Conservation (phyloP, 2,888 invertebrate genomes). For the Cepaea hortensis region DNA sequence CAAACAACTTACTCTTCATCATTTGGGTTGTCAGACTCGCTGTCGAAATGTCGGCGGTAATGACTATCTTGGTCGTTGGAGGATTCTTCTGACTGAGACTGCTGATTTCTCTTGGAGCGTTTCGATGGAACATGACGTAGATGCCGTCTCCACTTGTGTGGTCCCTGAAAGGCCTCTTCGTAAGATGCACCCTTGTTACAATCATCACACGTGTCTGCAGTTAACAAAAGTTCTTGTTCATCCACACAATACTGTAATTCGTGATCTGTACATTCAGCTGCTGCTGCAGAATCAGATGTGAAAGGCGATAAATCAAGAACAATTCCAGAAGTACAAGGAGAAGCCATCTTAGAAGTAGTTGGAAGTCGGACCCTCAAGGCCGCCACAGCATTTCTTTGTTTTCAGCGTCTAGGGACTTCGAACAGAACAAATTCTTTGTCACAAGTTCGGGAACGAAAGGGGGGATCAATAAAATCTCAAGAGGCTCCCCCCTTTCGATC, state of each 20-base stretch:
- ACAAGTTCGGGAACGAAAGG: constrained; percentile 49
- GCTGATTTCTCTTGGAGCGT: constrained; percentile 32
- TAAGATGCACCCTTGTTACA: constrained; percentile 40
- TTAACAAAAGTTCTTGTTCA: constrained; percentile 8
- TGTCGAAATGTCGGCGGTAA: constrained; percentile 38
- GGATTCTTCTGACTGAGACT: constrained; percentile 10
- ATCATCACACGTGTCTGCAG: constrained; percentile 22
- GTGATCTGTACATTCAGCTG: constrained; percentile 7
- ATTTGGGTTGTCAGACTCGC: constrained; percentile 13
- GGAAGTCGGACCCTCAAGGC: constrained; percentile 45
- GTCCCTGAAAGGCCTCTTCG: constrained; percentile 66
- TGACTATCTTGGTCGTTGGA: constrained; percentile 6
- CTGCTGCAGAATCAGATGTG: constrained; percentile 36
- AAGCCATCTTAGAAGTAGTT: constrained; percentile 51
- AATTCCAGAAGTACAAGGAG: constrained; percentile 46
- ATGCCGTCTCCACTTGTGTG: constrained; percentile 70
- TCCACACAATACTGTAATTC: constrained; percentile 7
- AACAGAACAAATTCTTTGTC: constrained; percentile 52
- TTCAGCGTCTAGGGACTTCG: constrained; percentile 34
- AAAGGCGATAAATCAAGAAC: constrained; percentile 22
- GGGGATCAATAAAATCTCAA: constrained; percentile 51
- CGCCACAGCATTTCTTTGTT: constrained; percentile 51
- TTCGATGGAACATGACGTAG: constrained; percentile 58
- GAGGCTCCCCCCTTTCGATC: constrained; percentile 50
- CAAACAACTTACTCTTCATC: constrained; percentile 29